Evolutionary conservation across 1,140 invertebrate genomes (phyloP), one percentile per base, ranked within the genome.

Genomic region (Eriocheir sinensis): DNA sequence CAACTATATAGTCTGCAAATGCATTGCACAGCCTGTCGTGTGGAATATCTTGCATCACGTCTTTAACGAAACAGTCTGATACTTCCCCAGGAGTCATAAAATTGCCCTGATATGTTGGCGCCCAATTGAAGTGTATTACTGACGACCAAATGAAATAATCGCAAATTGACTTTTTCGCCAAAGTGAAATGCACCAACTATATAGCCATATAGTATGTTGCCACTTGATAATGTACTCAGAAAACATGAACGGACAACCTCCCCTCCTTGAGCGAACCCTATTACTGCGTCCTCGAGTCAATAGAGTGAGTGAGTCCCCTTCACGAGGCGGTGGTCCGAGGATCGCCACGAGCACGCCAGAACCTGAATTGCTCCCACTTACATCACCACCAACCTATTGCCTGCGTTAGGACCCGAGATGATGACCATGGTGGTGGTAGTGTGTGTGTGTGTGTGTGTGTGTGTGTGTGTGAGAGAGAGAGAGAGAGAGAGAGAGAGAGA

Each of bases 401-500:
- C 34, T 36, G 1, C 30, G 17, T 85, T 12, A 85, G 21, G 17
- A 17, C 21, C 60, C n/a, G 9, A 27, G 60, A 2, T n/a, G n/a
- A 72, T 6, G 0, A 17, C 0, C 60, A 4, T 8, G 44, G 15
- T 15, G 44, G 44, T 15, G 15, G 15, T 48, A 15, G 44, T 48
- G 44, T 4, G 4, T 8, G 44, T 48, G 44, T 48, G 44, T 48
- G 44, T 48, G 44, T 48, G 44, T 48, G 44, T 48, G 44, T 48
- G 44, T 48, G 44, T 48, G 44, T 48, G 44, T 48, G 44, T n/a
- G n/a, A 40, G 44, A 89, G 88, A 89, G 88, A 48, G 38, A 89
- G 80, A 81, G 80, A 81, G 80, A 81, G 80, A 36, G 83, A 86
- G 83, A 86, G 83, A 86, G 83, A 86, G 83, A 86, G 83, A 86